These are phyloP conservation scores for Paraplagusia blochii DNA, from an alignment of 2,113 vertebrate genomes.

Conservation along the genomic window DNA sequence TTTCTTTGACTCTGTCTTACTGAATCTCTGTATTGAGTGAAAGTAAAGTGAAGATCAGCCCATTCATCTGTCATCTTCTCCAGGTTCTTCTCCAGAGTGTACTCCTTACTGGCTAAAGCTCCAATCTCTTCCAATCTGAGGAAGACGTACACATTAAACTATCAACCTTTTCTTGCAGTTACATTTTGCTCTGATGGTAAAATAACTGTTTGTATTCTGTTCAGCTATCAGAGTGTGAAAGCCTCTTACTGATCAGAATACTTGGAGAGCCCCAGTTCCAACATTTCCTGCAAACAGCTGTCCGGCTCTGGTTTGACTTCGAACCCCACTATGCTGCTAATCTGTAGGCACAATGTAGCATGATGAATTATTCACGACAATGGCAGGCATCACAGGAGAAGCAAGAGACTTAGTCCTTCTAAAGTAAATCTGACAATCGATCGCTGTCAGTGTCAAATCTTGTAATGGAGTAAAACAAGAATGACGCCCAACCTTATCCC, in stretches of 20 bases:
- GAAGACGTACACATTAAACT: neutral
- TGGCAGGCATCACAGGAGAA: conserved; percentile 12
- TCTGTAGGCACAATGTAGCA: conserved; percentile 67
- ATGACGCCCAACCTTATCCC: conserved; percentile 78
- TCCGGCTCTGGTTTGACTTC: conserved; percentile 75
- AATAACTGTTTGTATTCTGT: neutral
- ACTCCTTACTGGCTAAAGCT: conserved; percentile 86
- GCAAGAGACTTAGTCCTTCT: conserved; percentile 4
- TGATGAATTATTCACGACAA: conserved; percentile 29
- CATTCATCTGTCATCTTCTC: conserved; percentile 89
- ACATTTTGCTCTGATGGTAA: neutral
- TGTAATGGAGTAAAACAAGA: neutral
- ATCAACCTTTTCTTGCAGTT: neutral
- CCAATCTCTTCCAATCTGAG: conserved; percentile 84
- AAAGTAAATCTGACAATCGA: conserved; percentile 12
- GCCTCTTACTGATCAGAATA: conserved; percentile 80
- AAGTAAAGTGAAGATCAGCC: conserved; percentile 75
- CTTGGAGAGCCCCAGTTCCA: conserved; percentile 82
- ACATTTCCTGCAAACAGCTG: conserved; percentile 79
- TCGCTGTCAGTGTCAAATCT: conserved; percentile 6
- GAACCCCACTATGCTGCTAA: conserved; percentile 80
- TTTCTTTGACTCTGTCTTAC: conserved; percentile 64
- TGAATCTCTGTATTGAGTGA: conserved; percentile 84
- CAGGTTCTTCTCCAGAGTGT: conserved; percentile 85
- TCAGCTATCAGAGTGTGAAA: neutral